Percentiles rank a stretch among this genome's conserved stretches.
These are phyloP conservation scores for Trichechus manatus DNA, from an alignment of 2,113 vertebrate species.

Conservation along the genomic window DNA sequence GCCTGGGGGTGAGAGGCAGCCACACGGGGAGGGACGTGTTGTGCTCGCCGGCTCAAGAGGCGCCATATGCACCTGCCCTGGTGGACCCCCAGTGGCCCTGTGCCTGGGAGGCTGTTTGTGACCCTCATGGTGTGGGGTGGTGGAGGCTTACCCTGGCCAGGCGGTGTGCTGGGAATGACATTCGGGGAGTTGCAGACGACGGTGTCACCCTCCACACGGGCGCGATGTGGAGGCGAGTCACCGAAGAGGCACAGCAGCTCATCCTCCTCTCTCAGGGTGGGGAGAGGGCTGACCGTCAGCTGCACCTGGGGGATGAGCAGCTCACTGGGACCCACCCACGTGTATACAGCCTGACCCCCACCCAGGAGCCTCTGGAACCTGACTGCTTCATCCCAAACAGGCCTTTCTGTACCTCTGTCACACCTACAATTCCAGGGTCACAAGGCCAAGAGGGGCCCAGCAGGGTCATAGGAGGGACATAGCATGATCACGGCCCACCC, in stretches of 20 bases:
- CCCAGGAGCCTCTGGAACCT: not conserved
- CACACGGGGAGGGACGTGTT: too few relatives aligned
- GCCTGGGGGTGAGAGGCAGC: not conserved
- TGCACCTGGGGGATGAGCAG: slow-evolving; percentile 81
- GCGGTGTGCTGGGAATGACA: slow-evolving; percentile 83
- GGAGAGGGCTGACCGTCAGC: slow-evolving; percentile 88
- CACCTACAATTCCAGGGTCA: not conserved
- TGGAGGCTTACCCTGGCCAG: slow-evolving; percentile 87
- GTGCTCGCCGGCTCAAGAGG: too few relatives aligned
- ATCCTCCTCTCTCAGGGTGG: slow-evolving; percentile 82
- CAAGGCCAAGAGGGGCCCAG: not conserved
- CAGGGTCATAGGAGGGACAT: not conserved
- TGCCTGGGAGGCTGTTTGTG: too few relatives aligned
- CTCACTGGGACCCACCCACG: rapidly evolving
- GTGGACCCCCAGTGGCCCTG: not conserved
- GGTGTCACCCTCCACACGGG: slow-evolving; percentile 65
- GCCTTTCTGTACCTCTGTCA: not conserved
- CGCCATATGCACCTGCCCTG: not conserved
- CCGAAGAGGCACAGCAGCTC: slow-evolving; percentile 87
- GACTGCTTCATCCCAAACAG: not conserved
- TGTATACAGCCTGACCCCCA: rapidly evolving
- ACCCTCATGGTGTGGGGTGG: not conserved
- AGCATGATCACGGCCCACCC: not conserved
- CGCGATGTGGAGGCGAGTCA: not conserved
- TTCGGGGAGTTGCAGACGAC: slow-evolving; percentile 84